Percentiles rank a stretch among this genome's conserved stretches.
phyloP scores from a whole-genome alignment of 2,113 vertebrate species.

The Percina caprodes region DNA sequence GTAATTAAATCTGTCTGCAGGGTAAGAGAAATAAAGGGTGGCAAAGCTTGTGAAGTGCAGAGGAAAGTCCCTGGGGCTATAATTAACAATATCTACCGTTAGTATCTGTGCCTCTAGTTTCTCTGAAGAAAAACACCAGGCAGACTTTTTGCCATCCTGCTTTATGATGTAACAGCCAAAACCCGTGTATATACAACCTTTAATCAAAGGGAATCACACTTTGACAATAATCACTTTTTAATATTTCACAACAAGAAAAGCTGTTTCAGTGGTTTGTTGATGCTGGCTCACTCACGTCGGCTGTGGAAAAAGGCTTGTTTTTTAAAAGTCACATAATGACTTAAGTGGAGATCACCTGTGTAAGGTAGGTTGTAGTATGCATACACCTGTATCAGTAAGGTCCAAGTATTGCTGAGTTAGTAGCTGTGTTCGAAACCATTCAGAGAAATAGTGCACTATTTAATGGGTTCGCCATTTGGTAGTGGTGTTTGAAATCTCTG shows the following conservation, averaged over 20 bases:
- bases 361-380: not conserved
- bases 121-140: constrained; percentile 40
- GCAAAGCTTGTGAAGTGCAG: constrained; percentile 54
- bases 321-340: not conserved
- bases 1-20: constrained; percentile 70
- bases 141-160: constrained; percentile 10
- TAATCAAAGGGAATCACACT: not conserved
- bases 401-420: not conserved
- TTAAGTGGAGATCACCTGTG: not conserved
- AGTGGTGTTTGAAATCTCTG: too few species aligned
- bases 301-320: too few species aligned
- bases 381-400: not conserved
- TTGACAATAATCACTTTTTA: not conserved
- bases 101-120: constrained; percentile 38
- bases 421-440: too few species aligned
- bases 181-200: not conserved
- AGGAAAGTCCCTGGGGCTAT: constrained; percentile 64
- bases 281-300: not conserved
- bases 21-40: constrained; percentile 59
- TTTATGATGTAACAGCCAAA: constrained; percentile 21
- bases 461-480: too few species aligned
- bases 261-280: not conserved
- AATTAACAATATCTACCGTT: constrained; percentile 75
- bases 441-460: too few species aligned
- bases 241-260: not conserved